These are phyloP conservation scores for Labia minor DNA, from an alignment of 2,888 invertebrate species.

Conservation along the genomic window DNA sequence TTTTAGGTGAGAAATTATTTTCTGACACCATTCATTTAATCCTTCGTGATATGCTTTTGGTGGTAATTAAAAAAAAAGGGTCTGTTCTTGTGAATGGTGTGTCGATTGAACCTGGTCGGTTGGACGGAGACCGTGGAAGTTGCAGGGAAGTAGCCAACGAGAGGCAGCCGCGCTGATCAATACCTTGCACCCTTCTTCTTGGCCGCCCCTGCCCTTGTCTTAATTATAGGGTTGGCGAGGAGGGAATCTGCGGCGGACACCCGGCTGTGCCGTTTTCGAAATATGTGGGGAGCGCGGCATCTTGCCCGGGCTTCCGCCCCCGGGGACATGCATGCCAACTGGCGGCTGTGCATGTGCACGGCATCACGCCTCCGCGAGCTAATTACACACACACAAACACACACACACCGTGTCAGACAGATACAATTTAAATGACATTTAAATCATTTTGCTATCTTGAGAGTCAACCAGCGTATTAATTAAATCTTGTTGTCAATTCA, in stretches of 20 bases:
- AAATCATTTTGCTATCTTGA: conserved; percentile 1
- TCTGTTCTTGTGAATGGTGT: background rate
- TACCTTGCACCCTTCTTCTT: conserved; percentile 42
- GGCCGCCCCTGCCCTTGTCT: conserved; percentile 51
- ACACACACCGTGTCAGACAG: background rate
- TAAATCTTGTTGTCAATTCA: too few relatives aligned
- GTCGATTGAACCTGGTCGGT: background rate
- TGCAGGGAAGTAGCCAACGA: background rate
- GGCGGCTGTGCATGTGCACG: conserved; percentile 1
- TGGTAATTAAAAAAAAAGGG: too few relatives aligned
- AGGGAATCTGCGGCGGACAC: conserved; percentile 75
- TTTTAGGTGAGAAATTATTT: too few relatives aligned
- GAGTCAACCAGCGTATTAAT: too few relatives aligned
- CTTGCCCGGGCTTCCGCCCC: conserved; percentile 17
- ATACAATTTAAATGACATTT: conserved; percentile 13
- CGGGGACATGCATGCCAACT: conserved; percentile 15
- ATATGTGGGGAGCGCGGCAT: background rate
- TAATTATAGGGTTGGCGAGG: conserved; percentile 47
- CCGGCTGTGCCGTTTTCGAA: background rate
- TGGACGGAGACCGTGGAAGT: background rate
- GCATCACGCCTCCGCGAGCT: background rate
- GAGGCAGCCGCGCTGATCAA: conserved; percentile 20
- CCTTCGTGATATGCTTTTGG: too few relatives aligned
- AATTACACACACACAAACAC: conserved; percentile 15
- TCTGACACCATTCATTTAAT: too few relatives aligned